Evolutionary conservation across 2,113 vertebrate species (phyloP), one percentile per base, ranked within the genome.

Genomic region (Candoia aspera): DNA sequence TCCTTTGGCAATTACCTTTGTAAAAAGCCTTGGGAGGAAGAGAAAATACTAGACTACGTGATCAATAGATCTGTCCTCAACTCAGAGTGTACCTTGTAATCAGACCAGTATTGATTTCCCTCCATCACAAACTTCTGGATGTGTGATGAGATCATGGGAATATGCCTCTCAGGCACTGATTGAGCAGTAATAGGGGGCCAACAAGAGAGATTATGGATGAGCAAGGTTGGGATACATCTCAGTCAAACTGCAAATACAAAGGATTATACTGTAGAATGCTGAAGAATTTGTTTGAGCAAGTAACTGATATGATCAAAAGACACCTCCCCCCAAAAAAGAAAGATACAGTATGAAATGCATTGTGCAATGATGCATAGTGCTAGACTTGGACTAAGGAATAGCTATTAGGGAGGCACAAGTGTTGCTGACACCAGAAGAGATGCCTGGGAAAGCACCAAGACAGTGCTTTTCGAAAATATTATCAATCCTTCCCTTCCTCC

Each of bases 261-360:
- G 68, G 15, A 21, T 37, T 79, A 79, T 79, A n/a, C n/a, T n/a
- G n/a, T n/a, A 79, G 6, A 79, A 79, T 37, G 68, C 68, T 79
- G 6, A 73, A 73, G 68, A 73, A 73, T 73, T 73, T 73, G n/a
- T 73, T 73, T 8, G n/a, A 73, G 33, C 15, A 19, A 73, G 15
- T 33, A 73, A 15, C n/a, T 73, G 33, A 8, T 19, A 37, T 73
- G 68, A 12, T 17, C 13, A 73, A 73, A 73, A 73, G n/a, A 73
- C 13, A 17, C n/a, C 2, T 12, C 0, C 68, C 0, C n/a, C 3
- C 10, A 8, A 12, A 2, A 15, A n/a, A 15, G n/a, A 17, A 33
- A 73, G 64, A 19, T 73, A 73, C 13, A 37, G 68, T 73, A 33
- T 17, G 68, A 73, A 73, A 73, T 15, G 15, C 68, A 73, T 2